Conservation (phyloP, 64 coral and sea anemone genomes). For the Catalaphyllia jardinei region DNA sequence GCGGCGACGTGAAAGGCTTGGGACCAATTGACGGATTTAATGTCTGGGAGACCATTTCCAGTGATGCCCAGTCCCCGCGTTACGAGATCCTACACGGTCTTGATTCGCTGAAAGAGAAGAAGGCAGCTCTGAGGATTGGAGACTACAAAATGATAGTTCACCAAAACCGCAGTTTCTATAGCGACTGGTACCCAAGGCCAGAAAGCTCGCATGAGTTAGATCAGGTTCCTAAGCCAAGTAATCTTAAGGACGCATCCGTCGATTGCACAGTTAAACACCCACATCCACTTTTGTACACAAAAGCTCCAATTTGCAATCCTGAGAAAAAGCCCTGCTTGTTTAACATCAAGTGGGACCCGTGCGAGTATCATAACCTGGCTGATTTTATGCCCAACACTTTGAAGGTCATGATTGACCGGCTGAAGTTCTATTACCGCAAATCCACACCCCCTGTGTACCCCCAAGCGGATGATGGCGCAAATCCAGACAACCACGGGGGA, state of each 20-base stretch:
- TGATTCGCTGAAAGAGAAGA: constrained; percentile 77
- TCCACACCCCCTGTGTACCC: constrained; percentile 74
- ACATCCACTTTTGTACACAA: constrained; percentile 88
- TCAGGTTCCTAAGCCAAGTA: constrained; percentile 60
- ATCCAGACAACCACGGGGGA: constrained; percentile 83
- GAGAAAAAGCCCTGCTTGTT: constrained; percentile 93
- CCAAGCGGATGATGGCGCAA: constrained; percentile 64
- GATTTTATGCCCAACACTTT: constrained; percentile 98
- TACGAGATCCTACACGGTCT: constrained; percentile 96
- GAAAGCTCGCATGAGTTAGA: constrained; percentile 61
- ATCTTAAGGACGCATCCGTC: constrained; percentile 57
- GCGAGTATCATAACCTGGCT: constrained; percentile 98
- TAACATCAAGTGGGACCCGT: constrained; percentile 99
- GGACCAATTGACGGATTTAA: constrained; percentile 84
- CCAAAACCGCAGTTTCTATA: constrained; percentile 80
- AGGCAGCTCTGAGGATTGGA: constrained; percentile 83
- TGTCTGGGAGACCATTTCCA: constrained; percentile 82
- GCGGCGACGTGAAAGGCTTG: constrained; percentile 40
- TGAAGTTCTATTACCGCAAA: constrained; percentile 75
- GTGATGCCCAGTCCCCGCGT: constrained; percentile 60
- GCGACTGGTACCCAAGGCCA: constrained; percentile 94
- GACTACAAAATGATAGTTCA: constrained; percentile 97
- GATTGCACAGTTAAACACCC: constrained; percentile 88
- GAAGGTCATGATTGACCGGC: constrained; percentile 94
- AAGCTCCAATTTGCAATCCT: constrained; percentile 92